phyloP scores from a whole-genome alignment of 2,797 vertebrate species.

The Schizopygopsis pylzovi region DNA sequence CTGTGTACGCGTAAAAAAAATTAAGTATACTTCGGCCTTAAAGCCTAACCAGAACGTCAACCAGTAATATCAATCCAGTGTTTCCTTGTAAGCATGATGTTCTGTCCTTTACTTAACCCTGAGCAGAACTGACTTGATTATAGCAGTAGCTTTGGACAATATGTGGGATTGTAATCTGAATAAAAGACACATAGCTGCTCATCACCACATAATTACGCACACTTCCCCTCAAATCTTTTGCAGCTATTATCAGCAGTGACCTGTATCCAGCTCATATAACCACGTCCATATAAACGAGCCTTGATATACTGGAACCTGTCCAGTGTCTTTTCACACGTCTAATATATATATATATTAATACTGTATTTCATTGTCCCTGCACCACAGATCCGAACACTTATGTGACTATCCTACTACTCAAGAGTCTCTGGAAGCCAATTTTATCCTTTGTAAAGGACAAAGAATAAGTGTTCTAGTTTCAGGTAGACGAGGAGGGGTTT shows the following conservation, averaged over 20 bases:
- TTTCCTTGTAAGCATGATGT: background rate
- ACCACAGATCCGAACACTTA: background rate
- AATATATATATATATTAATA: background rate
- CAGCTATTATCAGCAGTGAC: slow-evolving; percentile 19
- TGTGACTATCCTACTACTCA: background rate
- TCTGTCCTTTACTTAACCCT: slow-evolving; percentile 4
- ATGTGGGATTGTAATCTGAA: slow-evolving; percentile 5
- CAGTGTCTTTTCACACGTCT: slow-evolving; percentile 4
- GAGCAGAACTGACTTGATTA: slow-evolving; percentile 16
- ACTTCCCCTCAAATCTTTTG: slow-evolving; percentile 40
- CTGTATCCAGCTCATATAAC: slow-evolving; percentile 9
- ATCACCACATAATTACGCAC: slow-evolving; percentile 27
- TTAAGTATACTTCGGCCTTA: too few relatives aligned
- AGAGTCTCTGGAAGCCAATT: background rate
- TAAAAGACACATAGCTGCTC: slow-evolving; percentile 15
- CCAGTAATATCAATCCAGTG: background rate
- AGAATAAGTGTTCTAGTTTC: slow-evolving; percentile 35
- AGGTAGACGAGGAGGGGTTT: slow-evolving; percentile 26
- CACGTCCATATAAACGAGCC: slow-evolving; percentile 8
- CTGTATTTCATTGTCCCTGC: background rate
- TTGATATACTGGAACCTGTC: slow-evolving; percentile 30
- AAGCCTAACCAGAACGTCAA: background rate
- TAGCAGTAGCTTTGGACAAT: background rate
- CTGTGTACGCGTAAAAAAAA: too few relatives aligned
- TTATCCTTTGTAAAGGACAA: slow-evolving; percentile 27